phyloP scores from a whole-genome alignment of 1,140 invertebrate species.

The Brachystomella parvula region DNA sequence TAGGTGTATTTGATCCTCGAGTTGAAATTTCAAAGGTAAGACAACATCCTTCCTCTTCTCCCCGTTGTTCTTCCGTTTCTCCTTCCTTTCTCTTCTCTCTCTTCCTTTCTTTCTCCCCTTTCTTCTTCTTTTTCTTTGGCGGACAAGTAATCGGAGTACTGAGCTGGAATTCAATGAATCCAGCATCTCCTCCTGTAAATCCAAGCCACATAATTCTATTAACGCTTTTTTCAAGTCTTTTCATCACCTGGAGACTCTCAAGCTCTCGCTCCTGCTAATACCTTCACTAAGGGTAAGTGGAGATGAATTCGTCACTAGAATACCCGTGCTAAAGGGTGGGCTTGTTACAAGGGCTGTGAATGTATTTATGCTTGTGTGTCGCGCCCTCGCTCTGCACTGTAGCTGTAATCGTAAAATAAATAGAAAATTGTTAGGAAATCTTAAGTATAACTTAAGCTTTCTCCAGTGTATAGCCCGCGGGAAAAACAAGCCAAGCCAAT shows the following conservation, averaged over 20 bases:
- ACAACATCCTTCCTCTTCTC: conserved; percentile 37
- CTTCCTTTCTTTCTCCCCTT: conserved; percentile 10
- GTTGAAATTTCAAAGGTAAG: conserved; percentile 32
- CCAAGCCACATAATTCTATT: conserved; percentile 9
- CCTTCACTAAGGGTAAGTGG: conserved; percentile 31
- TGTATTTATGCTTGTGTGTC: conserved; percentile 37
- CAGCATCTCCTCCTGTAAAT: conserved; percentile 28
- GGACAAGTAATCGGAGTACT: conserved; percentile 34
- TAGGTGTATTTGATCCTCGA: conserved; percentile 19
- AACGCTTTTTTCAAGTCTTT: conserved; percentile 6
- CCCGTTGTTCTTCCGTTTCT: conserved; percentile 25
- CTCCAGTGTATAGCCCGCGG: too few relatives aligned
- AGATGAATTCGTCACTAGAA: conserved; percentile 19
- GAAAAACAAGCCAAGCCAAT: too few relatives aligned
- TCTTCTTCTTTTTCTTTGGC: conserved; percentile 27
- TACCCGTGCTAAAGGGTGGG: conserved; percentile 35
- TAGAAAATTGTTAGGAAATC: neutral
- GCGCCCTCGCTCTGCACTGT: conserved; percentile 38
- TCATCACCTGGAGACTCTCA: neutral
- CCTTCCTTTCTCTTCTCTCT: conserved; percentile 26
- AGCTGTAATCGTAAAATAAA: conserved; percentile 25
- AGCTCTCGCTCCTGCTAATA: neutral
- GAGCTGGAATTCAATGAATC: conserved; percentile 32
- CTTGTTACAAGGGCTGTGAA: conserved; percentile 37
- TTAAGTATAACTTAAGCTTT: too few relatives aligned